Conservation (phyloP, 37 sponge, comb jelly and placozoan species). For the Aphrocallistes beatrix region DNA sequence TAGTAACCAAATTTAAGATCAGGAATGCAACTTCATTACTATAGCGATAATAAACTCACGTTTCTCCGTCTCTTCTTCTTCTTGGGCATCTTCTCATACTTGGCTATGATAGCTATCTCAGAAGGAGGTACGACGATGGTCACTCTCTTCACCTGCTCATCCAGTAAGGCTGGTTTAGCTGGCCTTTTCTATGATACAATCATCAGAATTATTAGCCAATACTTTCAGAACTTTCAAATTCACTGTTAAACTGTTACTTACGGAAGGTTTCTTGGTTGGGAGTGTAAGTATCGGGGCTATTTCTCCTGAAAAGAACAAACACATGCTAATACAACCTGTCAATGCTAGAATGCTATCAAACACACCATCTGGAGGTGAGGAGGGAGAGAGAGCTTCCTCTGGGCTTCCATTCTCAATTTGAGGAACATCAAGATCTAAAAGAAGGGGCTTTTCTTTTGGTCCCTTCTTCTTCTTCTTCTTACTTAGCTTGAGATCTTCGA, state of each 20-base stretch:
- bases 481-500: not conserved
- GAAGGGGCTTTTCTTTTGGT: not conserved
- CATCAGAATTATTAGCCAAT: not conserved
- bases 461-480: not conserved
- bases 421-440: not conserved
- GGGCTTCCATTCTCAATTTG: conserved; percentile 5
- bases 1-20: not conserved
- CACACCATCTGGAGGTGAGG: not conserved
- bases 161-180: not conserved
- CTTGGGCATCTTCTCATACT: not conserved
- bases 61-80: not conserved
- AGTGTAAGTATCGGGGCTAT: not conserved
- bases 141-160: not conserved
- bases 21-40: no score
- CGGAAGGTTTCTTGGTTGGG: not conserved
- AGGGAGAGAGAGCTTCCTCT: not conserved
- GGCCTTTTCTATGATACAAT: not conserved
- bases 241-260: no score
- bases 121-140: not conserved
- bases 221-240: not conserved
- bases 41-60: no score
- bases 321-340: not conserved
- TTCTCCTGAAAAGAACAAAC: not conserved
- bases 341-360: not conserved
- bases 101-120: not conserved